Conservation (phyloP, 2,797 vertebrate genomes). For the Pipistrellus pygmaeus region DNA sequence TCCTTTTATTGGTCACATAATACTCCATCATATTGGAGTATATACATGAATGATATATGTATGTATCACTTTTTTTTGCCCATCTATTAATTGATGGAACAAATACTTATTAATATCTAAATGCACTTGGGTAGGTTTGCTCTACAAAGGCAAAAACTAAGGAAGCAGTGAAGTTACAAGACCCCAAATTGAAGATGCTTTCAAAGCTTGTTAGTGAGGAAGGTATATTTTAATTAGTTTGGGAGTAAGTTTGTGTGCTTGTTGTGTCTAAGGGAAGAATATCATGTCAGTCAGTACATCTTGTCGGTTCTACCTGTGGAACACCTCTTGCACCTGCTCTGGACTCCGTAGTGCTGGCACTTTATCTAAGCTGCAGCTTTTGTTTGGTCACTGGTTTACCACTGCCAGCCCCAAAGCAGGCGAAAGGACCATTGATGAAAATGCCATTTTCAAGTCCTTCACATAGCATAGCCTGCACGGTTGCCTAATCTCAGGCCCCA, state of each 20-base stretch:
- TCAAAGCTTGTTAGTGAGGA: conserved; percentile 10
- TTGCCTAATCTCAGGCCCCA: not conserved
- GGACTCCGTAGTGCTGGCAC: not conserved
- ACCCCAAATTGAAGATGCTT: not conserved
- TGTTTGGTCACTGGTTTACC: not conserved
- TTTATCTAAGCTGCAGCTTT: not conserved
- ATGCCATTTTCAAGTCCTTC: not conserved
- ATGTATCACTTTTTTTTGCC: not conserved
- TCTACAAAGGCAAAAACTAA: conserved; percentile 7
- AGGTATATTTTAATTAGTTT: not conserved
- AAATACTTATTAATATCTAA: conserved; percentile 9
- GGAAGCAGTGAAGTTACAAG: not conserved
- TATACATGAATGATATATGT: not conserved
- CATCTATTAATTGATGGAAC: not conserved
- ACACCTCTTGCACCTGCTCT: not conserved
- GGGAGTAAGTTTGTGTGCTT: not conserved
- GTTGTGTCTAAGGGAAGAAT: not conserved
- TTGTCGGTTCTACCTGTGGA: not conserved
- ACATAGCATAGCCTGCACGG: not conserved
- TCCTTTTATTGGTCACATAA: not conserved
- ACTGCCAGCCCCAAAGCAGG: not conserved
- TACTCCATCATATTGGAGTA: not conserved
- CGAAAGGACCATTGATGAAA: not conserved
- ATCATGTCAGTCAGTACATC: not conserved
- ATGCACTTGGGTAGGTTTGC: not conserved